Base-by-base conservation (phyloP, 2,797 vertebrate genomes). In the Tarsius wallacei region DNA sequence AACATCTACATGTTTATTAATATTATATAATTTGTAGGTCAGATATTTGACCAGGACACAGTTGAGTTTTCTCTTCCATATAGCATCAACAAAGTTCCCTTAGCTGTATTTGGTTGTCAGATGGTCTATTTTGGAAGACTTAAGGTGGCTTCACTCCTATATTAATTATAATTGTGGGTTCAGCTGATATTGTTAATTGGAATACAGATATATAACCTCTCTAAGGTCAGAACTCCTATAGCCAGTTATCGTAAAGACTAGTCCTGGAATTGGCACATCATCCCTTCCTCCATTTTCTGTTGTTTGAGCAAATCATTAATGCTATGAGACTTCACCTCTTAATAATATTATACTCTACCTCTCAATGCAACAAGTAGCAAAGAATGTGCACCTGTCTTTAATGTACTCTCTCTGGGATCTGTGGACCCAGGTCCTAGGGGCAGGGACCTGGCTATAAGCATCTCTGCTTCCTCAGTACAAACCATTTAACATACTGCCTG, bases 161-260 rank as follows among this genome's bases (percentile, higher is more conserved):
- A 26, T 73, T 42, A 87, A 22, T 36, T 63, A 2, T n/a, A 63
- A 76, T 13, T 51, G 17, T 55, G 33, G 16, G 16, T 10, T 47
- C 47, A 74, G 33, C 51, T 83, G 53, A 16, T 24, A 51, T 11
- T 63, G 21, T 66, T n/a, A 47, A 0, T 5, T 53, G 14, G 31
- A 42, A 5, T 33, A 12, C 17, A 10, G 26, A 55, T 9, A 31
- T 3, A n/a, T 3, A 14, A 42, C 0, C 1, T 64, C 11, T 33
- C 14, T 24, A 24, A 89, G 31, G 24, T 88, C 36, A 93, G n/a
- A 47, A 76, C 59, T 84, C 57, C 16, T 74, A 78, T 7, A 53
- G 28, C 0, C 24, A 17, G 13, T 24, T 11, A 9, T 84, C 53
- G 74, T 83, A 33, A 49, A 68, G 16, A 2, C 22, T 42, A 33